Percentiles rank a stretch among this genome's conserved stretches.
Conservation (phyloP, 1,140 invertebrate genomes). For the Kradibia gibbosae region DNA sequence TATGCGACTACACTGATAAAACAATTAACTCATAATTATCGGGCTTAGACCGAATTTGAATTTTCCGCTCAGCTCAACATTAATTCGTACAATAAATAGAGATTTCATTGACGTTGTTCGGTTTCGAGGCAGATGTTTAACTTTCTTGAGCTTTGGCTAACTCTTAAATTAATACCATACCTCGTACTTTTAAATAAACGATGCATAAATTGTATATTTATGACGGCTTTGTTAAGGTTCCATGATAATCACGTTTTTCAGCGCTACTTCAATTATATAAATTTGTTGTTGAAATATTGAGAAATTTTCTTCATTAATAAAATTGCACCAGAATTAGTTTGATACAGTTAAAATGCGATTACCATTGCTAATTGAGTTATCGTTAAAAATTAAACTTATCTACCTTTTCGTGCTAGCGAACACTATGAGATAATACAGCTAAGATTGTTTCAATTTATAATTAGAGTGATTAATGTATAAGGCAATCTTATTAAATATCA, state of each 20-base stretch:
- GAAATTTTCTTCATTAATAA: neutral
- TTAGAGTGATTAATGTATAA: too few species aligned
- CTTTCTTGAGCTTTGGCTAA: too few species aligned
- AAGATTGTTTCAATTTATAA: too few species aligned
- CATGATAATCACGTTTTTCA: neutral
- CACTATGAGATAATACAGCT: too few species aligned
- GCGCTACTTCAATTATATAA: neutral
- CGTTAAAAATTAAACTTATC: too few species aligned
- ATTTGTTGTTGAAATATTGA: neutral
- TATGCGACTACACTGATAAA: too few species aligned
- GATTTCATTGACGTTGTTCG: neutral
- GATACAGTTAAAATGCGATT: too few species aligned
- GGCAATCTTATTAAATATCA: too few species aligned
- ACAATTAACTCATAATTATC: neutral
- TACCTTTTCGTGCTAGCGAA: too few species aligned
- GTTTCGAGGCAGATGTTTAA: neutral
- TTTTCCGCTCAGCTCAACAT: neutral
- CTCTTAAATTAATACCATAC: neutral
- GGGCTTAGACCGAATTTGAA: neutral
- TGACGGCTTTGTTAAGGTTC: neutral
- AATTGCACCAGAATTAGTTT: too few species aligned
- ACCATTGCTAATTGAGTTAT: too few species aligned
- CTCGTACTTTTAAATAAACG: neutral
- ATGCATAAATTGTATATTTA: neutral
- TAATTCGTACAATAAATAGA: neutral